Evolutionary conservation across 2,113 vertebrate species (phyloP).

Genomic region (Callaeas wilsoni): DNA sequence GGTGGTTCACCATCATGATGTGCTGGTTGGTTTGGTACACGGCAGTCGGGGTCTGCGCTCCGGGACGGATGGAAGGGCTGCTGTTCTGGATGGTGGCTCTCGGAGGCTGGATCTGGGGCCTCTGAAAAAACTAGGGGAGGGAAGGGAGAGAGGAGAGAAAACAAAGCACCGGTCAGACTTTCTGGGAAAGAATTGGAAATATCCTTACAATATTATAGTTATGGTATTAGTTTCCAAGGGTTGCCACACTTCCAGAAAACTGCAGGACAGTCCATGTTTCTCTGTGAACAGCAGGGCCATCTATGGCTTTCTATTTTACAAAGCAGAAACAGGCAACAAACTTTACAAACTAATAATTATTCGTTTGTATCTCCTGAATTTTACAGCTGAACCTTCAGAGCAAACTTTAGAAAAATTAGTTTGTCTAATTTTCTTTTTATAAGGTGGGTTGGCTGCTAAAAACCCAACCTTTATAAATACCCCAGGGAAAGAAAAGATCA

Average conservation of each 20-base stretch:
- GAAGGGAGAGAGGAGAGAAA: not conserved
- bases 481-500: not conserved
- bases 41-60: slow-evolving; percentile 86
- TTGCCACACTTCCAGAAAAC: slow-evolving; percentile 27
- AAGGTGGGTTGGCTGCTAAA: not conserved
- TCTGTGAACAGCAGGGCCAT: not conserved
- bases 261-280: not conserved
- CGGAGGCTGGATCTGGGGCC: slow-evolving; percentile 91
- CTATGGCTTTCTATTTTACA: not conserved
- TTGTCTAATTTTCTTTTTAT: not conserved
- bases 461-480: not conserved
- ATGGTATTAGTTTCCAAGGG: not conserved
- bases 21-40: slow-evolving; percentile 93
- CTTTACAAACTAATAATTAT: not conserved
- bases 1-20: slow-evolving; percentile 96
- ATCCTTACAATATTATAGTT: not conserved
- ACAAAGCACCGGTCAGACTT: not conserved
- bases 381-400: not conserved
- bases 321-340: not conserved
- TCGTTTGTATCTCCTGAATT: not conserved
- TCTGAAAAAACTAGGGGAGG: slow-evolving; percentile 88
- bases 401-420: rapidly evolving
- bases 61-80: slow-evolving; percentile 87
- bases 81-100: slow-evolving; percentile 88
- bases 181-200: not conserved